Evolutionary conservation across 37 sponge, comb jelly and placozoan genomes (phyloP).

Genomic region (Lycopodina hypogea): DNA sequence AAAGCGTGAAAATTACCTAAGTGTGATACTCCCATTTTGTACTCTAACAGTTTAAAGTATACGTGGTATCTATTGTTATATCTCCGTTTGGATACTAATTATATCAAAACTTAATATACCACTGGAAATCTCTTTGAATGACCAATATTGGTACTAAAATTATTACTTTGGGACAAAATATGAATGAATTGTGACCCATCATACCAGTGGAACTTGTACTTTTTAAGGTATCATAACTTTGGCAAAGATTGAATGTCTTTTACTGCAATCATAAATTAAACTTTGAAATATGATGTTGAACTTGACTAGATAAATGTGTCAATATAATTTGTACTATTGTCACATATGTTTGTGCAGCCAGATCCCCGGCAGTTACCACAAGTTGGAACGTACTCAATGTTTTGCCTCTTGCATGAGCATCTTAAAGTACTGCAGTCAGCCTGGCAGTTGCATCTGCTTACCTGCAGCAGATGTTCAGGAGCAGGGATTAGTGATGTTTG

Average conservation of each 20-base stretch:
- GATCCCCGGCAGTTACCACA: conserved; percentile 43
- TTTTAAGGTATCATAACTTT: too few relatives aligned
- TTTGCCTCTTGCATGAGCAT: conserved; percentile 36
- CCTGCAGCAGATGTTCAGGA: neutral
- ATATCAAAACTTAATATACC: conserved; percentile 19
- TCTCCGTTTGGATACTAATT: conserved; percentile 18
- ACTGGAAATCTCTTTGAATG: neutral
- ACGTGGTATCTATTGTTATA: conserved; percentile 3
- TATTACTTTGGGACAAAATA: neutral
- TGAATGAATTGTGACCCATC: neutral
- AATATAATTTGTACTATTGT: neutral
- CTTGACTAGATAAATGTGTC: too few relatives aligned
- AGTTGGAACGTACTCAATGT: conserved; percentile 11
- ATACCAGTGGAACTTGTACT: too few relatives aligned
- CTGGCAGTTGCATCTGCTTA: neutral
- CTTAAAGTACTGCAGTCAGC: too few relatives aligned
- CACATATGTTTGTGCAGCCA: too few relatives aligned
- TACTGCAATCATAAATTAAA: too few relatives aligned
- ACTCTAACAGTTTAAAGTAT: neutral
- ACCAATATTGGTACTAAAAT: conserved; percentile 12
- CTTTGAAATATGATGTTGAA: too few relatives aligned
- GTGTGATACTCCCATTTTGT: conserved; percentile 1
- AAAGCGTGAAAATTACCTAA: conserved; percentile 6
- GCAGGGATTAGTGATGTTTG: neutral
- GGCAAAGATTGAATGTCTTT: too few relatives aligned